phyloP scores from a whole-genome alignment of 2,888 invertebrate species.

The Ochropleura leucogaster region DNA sequence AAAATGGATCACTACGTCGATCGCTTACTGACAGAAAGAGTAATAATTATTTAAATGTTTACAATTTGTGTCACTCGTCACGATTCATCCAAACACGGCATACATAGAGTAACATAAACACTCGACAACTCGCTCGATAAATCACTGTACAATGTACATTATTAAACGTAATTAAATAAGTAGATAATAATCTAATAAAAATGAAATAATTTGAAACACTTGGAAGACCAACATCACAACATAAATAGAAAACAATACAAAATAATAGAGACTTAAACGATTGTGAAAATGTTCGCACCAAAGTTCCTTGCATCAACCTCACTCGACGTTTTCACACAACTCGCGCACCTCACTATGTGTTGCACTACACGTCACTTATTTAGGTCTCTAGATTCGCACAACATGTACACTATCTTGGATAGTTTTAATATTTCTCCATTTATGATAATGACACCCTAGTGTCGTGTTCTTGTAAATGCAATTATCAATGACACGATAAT shows the following conservation, averaged over 20 bases:
- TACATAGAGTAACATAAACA: constrained; percentile 71
- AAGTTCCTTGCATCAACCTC: constrained; percentile 59
- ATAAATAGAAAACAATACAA: constrained; percentile 87
- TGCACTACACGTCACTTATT: constrained; percentile 52
- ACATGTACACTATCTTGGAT: constrained; percentile 45
- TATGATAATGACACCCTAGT: constrained; percentile 30
- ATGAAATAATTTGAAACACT: constrained; percentile 80
- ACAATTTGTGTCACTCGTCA: constrained; percentile 65
- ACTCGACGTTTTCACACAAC: constrained; percentile 23
- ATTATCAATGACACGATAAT: constrained; percentile 24
- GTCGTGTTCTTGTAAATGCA: constrained; percentile 57
- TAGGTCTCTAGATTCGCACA: constrained; percentile 43
- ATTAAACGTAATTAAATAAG: constrained; percentile 81
- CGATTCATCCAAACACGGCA: constrained; percentile 76
- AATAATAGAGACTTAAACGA: constrained; percentile 78
- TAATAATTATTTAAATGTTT: constrained; percentile 65
- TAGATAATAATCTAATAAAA: constrained; percentile 80
- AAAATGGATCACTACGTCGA: constrained; percentile 72
- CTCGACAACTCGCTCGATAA: constrained; percentile 70
- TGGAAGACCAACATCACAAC: constrained; percentile 91
- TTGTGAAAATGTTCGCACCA: constrained; percentile 81
- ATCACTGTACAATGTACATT: constrained; percentile 79
- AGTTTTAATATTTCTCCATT: constrained; percentile 33
- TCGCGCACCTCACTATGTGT: constrained; percentile 38
- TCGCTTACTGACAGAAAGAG: constrained; percentile 69